These are phyloP conservation scores for Ochropacha duplaris DNA, from an alignment of 2,888 invertebrate species.

Conservation along the genomic window DNA sequence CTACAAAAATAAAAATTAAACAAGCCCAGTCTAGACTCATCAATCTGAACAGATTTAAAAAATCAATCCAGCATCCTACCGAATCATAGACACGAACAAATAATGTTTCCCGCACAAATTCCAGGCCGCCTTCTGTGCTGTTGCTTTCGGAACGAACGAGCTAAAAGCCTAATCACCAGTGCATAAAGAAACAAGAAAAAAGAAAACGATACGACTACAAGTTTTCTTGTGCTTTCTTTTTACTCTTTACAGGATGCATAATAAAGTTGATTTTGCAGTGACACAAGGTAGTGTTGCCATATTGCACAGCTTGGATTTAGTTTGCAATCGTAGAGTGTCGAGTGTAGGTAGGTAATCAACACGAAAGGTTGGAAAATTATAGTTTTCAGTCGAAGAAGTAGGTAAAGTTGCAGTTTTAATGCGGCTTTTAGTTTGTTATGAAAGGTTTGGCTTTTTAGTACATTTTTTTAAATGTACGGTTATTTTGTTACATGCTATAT, in stretches of 20 bases:
- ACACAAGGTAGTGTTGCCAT: background rate
- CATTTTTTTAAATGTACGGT: too few species aligned
- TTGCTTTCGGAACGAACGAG: constrained; percentile 28
- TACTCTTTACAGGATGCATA: background rate
- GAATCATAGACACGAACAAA: constrained; percentile 13
- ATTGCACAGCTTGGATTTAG: background rate
- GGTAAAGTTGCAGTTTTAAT: background rate
- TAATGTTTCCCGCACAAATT: constrained; percentile 26
- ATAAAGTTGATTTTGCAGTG: background rate
- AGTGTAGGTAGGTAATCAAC: background rate
- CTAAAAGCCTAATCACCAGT: constrained; percentile 43
- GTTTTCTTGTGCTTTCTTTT: background rate
- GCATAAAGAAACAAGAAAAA: constrained; percentile 33
- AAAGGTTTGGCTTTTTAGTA: too few species aligned
- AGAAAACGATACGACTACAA: constrained; percentile 4
- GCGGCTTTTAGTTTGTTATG: background rate
- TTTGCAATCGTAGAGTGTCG: background rate
- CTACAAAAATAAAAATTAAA: too few species aligned
- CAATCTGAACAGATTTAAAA: constrained; percentile 19
- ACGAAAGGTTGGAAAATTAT: background rate
- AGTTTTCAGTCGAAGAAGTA: background rate
- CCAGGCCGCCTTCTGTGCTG: constrained; percentile 36
- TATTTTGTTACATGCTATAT: too few species aligned
- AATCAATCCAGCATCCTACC: constrained; percentile 7
- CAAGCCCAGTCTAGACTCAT: background rate